These are phyloP conservation scores for Lucifuga dentata DNA, from an alignment of 2,113 vertebrate species.

Conservation along the genomic window DNA sequence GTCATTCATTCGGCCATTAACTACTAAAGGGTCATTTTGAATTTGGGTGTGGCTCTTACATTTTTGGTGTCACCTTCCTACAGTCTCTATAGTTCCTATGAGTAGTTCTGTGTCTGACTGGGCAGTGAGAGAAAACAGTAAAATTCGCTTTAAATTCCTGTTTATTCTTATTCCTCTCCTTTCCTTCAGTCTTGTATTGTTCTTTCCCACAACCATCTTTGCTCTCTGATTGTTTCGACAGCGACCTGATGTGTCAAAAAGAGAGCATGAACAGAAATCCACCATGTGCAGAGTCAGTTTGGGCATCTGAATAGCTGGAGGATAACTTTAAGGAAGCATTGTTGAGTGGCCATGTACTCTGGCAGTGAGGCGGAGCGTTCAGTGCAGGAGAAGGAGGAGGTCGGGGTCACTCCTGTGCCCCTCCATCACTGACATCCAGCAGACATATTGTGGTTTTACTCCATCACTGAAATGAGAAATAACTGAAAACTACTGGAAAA, in stretches of 20 bases:
- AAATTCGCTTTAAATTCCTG: constrained; percentile 7
- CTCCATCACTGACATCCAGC: constrained; percentile 44
- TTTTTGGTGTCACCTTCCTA: constrained; percentile 63
- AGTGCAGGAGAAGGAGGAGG: constrained; percentile 71
- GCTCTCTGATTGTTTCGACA: not conserved
- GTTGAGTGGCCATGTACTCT: constrained; percentile 21
- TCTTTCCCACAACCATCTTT: not conserved
- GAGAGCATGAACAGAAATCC: not conserved
- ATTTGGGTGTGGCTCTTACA: constrained; percentile 74
- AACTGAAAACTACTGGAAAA: not conserved
- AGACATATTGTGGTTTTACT: constrained; percentile 50
- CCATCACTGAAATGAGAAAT: not conserved
- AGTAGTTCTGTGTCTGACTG: constrained; percentile 35
- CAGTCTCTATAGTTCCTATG: constrained; percentile 43
- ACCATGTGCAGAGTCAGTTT: constrained; percentile 17
- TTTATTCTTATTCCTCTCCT: not conserved
- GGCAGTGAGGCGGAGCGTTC: constrained; percentile 38
- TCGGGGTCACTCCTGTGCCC: constrained; percentile 24
- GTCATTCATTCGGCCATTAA: constrained; percentile 61
- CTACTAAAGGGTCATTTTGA: constrained; percentile 68
- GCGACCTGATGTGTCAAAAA: not conserved
- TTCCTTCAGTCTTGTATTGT: not conserved
- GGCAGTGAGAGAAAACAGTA: constrained; percentile 23
- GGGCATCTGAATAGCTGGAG: constrained; percentile 39
- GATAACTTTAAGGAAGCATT: constrained; percentile 61